Percentiles rank a stretch among this genome's conserved stretches.
phyloP scores from a whole-genome alignment of 2,113 vertebrate species.

The Phocoena sinus region DNA sequence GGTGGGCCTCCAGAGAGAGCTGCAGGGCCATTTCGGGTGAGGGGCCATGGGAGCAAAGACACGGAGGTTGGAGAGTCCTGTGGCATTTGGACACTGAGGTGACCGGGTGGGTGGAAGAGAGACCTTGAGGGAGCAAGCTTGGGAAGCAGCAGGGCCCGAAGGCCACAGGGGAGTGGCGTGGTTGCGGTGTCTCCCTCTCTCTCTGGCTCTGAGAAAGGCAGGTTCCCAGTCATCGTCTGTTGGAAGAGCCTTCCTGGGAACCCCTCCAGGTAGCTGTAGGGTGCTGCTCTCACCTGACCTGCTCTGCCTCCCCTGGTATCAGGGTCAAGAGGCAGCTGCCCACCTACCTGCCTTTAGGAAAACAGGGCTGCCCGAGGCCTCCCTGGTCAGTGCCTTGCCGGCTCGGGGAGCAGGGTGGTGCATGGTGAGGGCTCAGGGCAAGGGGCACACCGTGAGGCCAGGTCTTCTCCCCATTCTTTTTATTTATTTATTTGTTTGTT shows the following conservation, averaged over 20 bases:
- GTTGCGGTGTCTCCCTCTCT: not conserved
- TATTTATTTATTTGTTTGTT: too few relatives aligned
- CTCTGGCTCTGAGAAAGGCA: not conserved
- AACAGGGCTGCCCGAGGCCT: not conserved
- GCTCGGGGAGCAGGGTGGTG: not conserved
- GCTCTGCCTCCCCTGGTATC: not conserved
- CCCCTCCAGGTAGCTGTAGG: not conserved
- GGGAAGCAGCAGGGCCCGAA: not conserved
- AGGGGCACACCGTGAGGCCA: not conserved
- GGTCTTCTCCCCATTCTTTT: not conserved
- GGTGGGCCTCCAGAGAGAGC: not conserved
- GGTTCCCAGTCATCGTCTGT: not conserved
- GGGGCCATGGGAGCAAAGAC: not conserved
- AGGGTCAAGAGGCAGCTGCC: not conserved
- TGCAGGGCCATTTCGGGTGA: not conserved
- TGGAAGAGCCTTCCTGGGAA: not conserved
- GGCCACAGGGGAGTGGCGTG: not conserved
- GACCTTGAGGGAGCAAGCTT: not conserved
- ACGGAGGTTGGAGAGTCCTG: not conserved
- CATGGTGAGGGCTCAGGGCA: too few relatives aligned
- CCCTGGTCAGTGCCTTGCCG: not conserved
- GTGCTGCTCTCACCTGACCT: not conserved
- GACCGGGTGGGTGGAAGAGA: not conserved
- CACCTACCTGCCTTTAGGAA: not conserved
- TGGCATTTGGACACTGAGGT: not conserved